Conservation (phyloP, 2,797 vertebrate species). For the Sebastes jordani region DNA sequence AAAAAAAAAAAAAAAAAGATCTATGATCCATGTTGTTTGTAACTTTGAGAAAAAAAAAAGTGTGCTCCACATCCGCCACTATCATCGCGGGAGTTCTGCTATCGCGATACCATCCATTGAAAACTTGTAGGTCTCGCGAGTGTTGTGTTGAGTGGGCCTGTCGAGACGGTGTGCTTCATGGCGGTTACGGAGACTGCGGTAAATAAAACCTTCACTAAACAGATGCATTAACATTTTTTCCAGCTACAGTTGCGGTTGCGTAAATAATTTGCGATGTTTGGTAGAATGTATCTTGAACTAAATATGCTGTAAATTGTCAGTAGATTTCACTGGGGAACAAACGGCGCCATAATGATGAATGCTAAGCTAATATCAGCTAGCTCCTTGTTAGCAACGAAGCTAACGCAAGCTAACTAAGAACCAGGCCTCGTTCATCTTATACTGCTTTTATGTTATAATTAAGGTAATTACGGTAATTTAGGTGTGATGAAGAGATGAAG, state of each 20-base stretch:
- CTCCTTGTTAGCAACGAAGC: constrained; percentile 38
- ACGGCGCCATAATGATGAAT: constrained; percentile 50
- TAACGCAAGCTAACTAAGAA: not conserved
- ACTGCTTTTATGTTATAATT: not conserved
- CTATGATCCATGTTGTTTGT: no score
- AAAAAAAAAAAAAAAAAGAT: no score
- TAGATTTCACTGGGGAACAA: not conserved
- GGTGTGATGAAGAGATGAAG: fast-evolving
- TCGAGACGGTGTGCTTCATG: constrained; percentile 79
- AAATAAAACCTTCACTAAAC: constrained; percentile 63
- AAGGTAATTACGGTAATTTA: fast-evolving
- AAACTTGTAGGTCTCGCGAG: constrained; percentile 50
- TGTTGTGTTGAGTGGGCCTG: constrained; percentile 35
- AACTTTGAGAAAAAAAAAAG: no score
- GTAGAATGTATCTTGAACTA: fast-evolving
- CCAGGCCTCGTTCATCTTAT: constrained; percentile 7
- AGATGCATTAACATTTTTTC: not conserved
- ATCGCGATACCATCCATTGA: constrained; percentile 59
- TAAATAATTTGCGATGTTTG: not conserved
- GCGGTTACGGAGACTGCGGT: constrained; percentile 83
- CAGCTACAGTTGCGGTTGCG: not conserved
- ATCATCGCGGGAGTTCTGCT: not conserved
- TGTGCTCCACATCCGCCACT: no score
- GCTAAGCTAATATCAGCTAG: constrained; percentile 28
- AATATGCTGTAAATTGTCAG: not conserved